phyloP scores from a whole-genome alignment of 2,113 vertebrate genomes.

The Tinamus guttatus region DNA sequence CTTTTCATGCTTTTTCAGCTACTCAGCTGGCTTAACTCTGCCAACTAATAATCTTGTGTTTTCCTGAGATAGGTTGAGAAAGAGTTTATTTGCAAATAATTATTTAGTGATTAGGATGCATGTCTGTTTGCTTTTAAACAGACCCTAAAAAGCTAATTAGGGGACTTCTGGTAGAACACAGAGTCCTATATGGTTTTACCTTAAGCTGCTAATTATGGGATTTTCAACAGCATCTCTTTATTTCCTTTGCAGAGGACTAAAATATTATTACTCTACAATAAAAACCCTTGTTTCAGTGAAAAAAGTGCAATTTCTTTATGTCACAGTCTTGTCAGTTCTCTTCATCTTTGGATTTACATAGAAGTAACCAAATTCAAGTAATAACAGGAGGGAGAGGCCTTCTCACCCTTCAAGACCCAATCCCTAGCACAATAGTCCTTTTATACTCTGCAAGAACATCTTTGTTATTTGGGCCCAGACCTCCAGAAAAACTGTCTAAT shows the following conservation, averaged over 20 bases:
- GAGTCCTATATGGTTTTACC: not conserved
- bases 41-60: conserved; percentile 43
- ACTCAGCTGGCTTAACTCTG: conserved; percentile 48
- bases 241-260: conserved; percentile 20
- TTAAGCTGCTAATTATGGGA: conserved; percentile 45
- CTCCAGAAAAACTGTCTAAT: conserved; percentile 41
- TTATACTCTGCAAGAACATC: conserved; percentile 44
- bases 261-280: conserved; percentile 4
- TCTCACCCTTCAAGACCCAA: not conserved
- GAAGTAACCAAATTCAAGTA: conserved; percentile 52
- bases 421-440: conserved; percentile 58
- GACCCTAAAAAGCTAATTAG: conserved; percentile 34
- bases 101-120: conserved; percentile 37
- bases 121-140: conserved; percentile 50
- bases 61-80: conserved; percentile 56
- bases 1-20: conserved; percentile 62
- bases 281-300: conserved; percentile 30
- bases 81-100: conserved; percentile 35
- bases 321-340: conserved; percentile 42
- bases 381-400: conserved; percentile 23
- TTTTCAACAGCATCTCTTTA: conserved; percentile 35
- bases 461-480: not conserved
- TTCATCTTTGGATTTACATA: conserved; percentile 53
- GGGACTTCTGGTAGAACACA: not conserved
- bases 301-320: conserved; percentile 49